Conservation (phyloP, 2,888 invertebrate genomes). For the Periphyllus acericola region DNA sequence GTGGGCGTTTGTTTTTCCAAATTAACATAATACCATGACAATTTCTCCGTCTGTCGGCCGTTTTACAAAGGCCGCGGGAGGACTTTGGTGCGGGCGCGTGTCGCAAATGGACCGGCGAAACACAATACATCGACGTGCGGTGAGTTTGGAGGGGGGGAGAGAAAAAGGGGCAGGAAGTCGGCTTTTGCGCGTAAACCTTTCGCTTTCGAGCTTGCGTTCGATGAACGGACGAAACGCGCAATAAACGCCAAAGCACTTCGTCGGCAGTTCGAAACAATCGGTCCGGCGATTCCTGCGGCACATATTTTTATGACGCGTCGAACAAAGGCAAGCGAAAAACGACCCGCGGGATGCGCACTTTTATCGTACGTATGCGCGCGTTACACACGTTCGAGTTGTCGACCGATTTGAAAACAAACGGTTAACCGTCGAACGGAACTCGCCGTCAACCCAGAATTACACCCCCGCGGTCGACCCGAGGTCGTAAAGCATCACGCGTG, state of each 20-base stretch:
- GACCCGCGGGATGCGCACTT: not conserved
- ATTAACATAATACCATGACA: constrained; percentile 23
- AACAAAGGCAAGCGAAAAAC: constrained; percentile 32
- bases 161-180: not conserved
- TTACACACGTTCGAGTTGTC: constrained; percentile 4
- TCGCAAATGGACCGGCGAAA: not conserved
- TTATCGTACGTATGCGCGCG: not conserved
- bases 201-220: not conserved
- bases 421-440: not conserved
- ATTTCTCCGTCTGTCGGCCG: not conserved
- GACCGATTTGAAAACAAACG: constrained; percentile 38
- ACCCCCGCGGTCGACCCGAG: not conserved
- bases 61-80: too few relatives aligned
- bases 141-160: not conserved
- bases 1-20: not conserved
- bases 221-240: constrained; percentile 33
- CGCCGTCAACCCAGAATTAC: not conserved
- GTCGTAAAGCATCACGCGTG: not conserved
- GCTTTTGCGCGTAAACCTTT: constrained; percentile 44
- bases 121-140: constrained; percentile 15
- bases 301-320: constrained; percentile 2
- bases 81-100: not conserved
- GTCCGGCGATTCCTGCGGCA: not conserved
- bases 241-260: constrained; percentile 36
- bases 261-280: constrained; percentile 38